These are phyloP conservation scores for Cyrtorhinus lividipennis DNA, from an alignment of 1,140 invertebrate genomes.

Conservation along the genomic window DNA sequence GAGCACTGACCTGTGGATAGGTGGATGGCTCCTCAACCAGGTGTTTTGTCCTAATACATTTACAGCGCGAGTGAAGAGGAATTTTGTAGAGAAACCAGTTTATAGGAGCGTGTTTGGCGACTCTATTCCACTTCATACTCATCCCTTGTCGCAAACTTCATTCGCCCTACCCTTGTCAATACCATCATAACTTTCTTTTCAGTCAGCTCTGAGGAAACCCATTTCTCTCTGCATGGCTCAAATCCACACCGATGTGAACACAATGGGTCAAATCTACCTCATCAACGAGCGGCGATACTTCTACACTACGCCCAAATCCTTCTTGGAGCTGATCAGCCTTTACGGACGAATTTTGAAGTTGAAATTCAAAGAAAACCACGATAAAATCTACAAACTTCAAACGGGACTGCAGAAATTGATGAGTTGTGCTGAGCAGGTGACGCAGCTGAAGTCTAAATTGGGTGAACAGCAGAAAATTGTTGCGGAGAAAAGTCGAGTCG, in stretches of 20 bases:
- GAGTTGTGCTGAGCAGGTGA: conserved; percentile 55
- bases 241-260: conserved; percentile 76
- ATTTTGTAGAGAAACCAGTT: no score
- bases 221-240: conserved; percentile 81
- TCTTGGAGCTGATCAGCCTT: conserved; percentile 78
- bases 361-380: conserved; percentile 59
- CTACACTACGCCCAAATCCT: conserved; percentile 91
- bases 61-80: no score
- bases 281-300: conserved; percentile 79
- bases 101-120: neutral
- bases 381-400: conserved; percentile 61
- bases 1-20: no score
- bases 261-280: conserved; percentile 65
- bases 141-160: no score
- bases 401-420: conserved; percentile 77
- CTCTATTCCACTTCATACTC: neutral
- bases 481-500: conserved; percentile 75
- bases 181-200: conserved; percentile 14
- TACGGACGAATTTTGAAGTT: conserved; percentile 67
- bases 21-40: no score
- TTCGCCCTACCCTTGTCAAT: no score
- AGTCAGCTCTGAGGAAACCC: conserved; percentile 40
- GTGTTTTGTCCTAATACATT: no score
- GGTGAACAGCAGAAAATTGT: conserved; percentile 79
- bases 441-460: conserved; percentile 56